Conservation (phyloP, 2,113 vertebrate genomes). For the Cercocebus atys region DNA sequence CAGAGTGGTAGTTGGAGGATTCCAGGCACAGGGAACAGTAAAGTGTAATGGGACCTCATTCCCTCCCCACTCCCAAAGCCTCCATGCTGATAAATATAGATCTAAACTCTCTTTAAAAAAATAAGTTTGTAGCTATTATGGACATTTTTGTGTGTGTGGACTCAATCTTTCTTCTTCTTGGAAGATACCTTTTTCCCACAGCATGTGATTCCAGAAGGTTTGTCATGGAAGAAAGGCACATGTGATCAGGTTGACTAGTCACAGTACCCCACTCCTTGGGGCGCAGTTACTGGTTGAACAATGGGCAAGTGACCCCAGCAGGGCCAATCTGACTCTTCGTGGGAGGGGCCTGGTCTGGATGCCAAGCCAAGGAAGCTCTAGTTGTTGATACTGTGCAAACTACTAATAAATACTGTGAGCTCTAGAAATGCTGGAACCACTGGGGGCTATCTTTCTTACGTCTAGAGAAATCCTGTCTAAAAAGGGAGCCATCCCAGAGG, state of each 20-base stretch:
- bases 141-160: background rate
- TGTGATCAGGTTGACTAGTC: background rate
- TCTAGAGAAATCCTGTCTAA: background rate
- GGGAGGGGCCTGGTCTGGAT: background rate
- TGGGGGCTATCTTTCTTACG: background rate
- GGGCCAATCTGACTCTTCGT: background rate
- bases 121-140: background rate
- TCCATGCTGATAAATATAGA: background rate
- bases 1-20: background rate
- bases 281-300: background rate
- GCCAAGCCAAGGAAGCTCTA: background rate
- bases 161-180: background rate
- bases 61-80: background rate
- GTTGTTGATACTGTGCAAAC: too few relatives aligned
- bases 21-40: background rate
- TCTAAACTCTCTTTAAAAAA: background rate
- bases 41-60: background rate
- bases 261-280: background rate
- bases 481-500: background rate
- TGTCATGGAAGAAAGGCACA: background rate
- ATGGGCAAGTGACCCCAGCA: background rate
- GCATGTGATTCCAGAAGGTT: background rate
- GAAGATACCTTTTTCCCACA: background rate
- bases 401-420: background rate
- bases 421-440: background rate